Percentiles rank a stretch among this genome's conserved stretches.
phyloP scores from a whole-genome alignment of 2,888 invertebrate genomes.

The Chaetoderma sp. region DNA sequence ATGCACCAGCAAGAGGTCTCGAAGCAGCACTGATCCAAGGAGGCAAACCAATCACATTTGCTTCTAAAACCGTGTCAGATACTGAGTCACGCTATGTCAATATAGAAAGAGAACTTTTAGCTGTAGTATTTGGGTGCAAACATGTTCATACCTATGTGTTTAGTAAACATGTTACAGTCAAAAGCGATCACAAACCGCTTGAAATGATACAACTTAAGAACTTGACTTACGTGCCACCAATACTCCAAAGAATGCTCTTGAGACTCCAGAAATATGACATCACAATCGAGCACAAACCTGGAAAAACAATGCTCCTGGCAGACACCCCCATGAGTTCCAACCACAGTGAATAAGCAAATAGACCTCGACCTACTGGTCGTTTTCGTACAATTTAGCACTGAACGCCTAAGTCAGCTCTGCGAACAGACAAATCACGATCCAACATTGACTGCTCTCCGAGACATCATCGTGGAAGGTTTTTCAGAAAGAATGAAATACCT shows the following conservation, averaged over 20 bases:
- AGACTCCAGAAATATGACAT: conserved; percentile 32
- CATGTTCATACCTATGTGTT: conserved; percentile 28
- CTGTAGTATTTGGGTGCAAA: conserved; percentile 29
- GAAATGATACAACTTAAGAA: conserved; percentile 26
- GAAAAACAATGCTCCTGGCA: conserved; percentile 32
- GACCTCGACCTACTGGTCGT: no score
- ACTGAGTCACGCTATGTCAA: conserved; percentile 23
- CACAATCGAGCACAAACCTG: conserved; percentile 24
- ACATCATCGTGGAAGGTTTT: conserved; percentile 21
- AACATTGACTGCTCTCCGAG: conserved; percentile 12
- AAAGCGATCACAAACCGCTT: conserved; percentile 30
- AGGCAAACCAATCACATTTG: conserved; percentile 26
- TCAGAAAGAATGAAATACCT: conserved; percentile 7
- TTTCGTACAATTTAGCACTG: not conserved
- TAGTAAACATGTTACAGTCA: conserved; percentile 16
- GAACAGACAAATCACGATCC: conserved; percentile 8
- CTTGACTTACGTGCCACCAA: conserved; percentile 17
- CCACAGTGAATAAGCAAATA: not conserved
- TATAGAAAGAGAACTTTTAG: conserved; percentile 35
- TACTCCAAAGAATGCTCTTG: conserved; percentile 31
- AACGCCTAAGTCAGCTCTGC: not conserved
- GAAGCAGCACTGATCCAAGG: conserved; percentile 30
- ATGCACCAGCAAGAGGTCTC: no score
- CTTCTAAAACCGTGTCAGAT: conserved; percentile 24
- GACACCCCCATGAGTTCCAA: conserved; percentile 26